These are phyloP conservation scores for Rhinolophus sinicus DNA, from an alignment of 2,113 vertebrate genomes.

Conservation along the genomic window DNA sequence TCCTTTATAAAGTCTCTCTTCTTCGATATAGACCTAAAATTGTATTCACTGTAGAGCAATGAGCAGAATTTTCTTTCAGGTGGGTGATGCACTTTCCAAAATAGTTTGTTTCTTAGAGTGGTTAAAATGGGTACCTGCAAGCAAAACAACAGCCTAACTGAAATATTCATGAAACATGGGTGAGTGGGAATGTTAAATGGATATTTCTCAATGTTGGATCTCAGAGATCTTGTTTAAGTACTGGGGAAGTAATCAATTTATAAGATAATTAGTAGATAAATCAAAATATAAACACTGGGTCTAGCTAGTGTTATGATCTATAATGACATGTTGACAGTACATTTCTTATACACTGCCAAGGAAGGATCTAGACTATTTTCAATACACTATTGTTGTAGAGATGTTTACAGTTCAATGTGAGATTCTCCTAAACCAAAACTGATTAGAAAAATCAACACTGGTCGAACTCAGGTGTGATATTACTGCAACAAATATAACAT, in stretches of 20 bases:
- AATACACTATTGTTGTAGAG: not conserved
- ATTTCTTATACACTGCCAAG: not conserved
- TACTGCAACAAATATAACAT: not conserved
- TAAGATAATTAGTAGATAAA: not conserved
- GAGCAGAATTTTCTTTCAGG: not conserved
- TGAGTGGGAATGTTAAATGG: not conserved
- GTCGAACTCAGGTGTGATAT: not conserved
- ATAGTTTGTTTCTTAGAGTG: not conserved
- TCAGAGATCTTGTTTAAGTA: not conserved
- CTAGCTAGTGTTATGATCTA: not conserved
- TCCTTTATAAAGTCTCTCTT: not conserved
- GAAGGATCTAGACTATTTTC: not conserved
- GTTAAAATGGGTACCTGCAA: not conserved
- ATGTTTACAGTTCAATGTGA: not conserved
- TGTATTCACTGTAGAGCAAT: not conserved
- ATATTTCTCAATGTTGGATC: not conserved
- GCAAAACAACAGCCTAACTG: not conserved
- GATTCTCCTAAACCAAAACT: not conserved
- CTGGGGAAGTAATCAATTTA: not conserved
- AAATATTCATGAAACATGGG: not conserved
- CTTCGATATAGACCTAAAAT: not conserved
- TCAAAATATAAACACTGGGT: not conserved
- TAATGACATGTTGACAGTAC: not conserved
- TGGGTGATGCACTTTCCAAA: not conserved
- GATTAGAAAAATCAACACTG: not conserved